Evolutionary conservation across 2,888 invertebrate genomes (phyloP), one percentile per base, ranked within the genome.

Genomic region (Dynastes maya): DNA sequence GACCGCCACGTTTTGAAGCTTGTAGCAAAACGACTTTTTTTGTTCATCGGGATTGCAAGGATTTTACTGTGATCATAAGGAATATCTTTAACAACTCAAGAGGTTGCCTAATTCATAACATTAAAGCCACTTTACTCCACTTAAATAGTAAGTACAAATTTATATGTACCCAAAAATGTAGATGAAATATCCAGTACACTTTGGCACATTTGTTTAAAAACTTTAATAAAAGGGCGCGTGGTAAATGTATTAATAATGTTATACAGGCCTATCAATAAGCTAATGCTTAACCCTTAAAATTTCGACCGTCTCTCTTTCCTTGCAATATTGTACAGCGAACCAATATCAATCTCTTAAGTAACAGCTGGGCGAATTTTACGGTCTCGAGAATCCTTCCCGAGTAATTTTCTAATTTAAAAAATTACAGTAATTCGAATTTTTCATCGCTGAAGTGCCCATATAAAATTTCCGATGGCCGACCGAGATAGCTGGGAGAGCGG

Each of bases 401-500:
- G 67, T 49, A 67, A 67, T 67, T 49, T 49, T 49, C 49, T 45
- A 67, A 67, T 67, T 67, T 67, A 67, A 49, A 67, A 67, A 49
- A 67, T 67, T 67, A 67, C 45, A 67, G 67, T 49, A 67, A 67
- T 67, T 45, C 67, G 49, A 67, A 67, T 67, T 67, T 49, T 22
- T 67, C 49, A 27, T 49, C 45, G 16, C 11, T 16, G 67, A 32
- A 67, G 63, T 63, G 27, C 63, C 67, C 49, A 6, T 45, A 6
- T 45, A 45, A 67, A 45, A 67, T 67, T 45, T 67, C 49, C 67
- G 22, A 51, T 67, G 45, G 8, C 45, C 27, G 22, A 40, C 65
- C 16, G 37, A 65, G 65, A 65, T 27, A 29, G 63, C 32, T 11
- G 2, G 32, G 29, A 27, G 8, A 32, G 13, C 29, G 32, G 0